phyloP scores from a whole-genome alignment of 1,140 invertebrate species.

The Conus ventricosus region DNA sequence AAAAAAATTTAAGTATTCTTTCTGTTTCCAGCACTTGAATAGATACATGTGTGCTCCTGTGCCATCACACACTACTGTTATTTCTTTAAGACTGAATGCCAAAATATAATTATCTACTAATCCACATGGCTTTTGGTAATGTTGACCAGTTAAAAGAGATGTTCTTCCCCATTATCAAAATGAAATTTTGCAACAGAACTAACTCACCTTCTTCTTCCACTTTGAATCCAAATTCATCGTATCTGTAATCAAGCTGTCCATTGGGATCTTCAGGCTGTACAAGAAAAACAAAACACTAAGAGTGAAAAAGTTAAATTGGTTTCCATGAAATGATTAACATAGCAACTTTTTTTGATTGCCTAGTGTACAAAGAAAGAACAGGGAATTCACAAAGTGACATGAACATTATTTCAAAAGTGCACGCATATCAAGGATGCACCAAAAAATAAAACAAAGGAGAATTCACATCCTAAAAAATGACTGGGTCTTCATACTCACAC shows the following conservation, averaged over 20 bases:
- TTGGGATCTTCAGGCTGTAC: conserved; percentile 73
- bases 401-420: not conserved
- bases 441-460: not conserved
- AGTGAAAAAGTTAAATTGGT: not conserved
- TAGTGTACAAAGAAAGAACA: not conserved
- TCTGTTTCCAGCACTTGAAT: no score
- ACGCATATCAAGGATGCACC: not conserved
- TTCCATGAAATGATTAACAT: not conserved
- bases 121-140: no score
- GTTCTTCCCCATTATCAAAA: no score
- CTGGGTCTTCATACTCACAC: no score
- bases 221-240: conserved; percentile 99
- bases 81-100: no score
- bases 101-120: no score
- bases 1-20: no score
- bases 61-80: no score
- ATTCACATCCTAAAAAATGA: no score
- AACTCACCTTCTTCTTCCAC: conserved; percentile 88
- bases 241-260: conserved; percentile 80
- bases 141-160: no score
- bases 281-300: conserved; percentile 30
- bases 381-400: not conserved
- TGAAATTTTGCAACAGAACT: no score
- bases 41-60: no score
- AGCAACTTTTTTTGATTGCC: not conserved